Evolutionary conservation across 2,888 invertebrate species (phyloP).

Genomic region (Aleiodes leptofemur): DNA sequence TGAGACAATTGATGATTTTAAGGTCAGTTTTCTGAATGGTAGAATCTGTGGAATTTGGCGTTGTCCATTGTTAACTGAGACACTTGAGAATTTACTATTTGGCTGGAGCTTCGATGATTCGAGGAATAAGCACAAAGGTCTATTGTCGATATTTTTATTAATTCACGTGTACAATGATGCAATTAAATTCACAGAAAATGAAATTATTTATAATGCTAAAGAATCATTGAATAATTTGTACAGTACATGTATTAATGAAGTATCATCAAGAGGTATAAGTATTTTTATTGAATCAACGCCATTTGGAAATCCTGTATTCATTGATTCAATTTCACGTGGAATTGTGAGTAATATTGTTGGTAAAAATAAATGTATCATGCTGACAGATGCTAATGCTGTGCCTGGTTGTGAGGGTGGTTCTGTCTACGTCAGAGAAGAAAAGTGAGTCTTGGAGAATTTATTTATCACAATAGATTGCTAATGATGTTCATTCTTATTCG

Average conservation of each 20-base stretch:
- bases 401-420: slow-evolving; percentile 81
- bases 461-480: not conserved
- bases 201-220: slow-evolving; percentile 43
- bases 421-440: slow-evolving; percentile 72
- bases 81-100: slow-evolving; percentile 76
- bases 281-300: slow-evolving; percentile 72
- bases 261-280: slow-evolving; percentile 59
- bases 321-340: slow-evolving; percentile 79
- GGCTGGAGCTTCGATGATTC: slow-evolving; percentile 78
- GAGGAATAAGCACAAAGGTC: slow-evolving; percentile 74
- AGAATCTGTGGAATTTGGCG: slow-evolving; percentile 78
- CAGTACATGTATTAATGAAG: slow-evolving; percentile 3
- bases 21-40: slow-evolving; percentile 75
- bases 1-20: slow-evolving; percentile 15
- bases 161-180: slow-evolving; percentile 60
- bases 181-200: slow-evolving; percentile 8
- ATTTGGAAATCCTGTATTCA: slow-evolving; percentile 77
- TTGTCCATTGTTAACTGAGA: slow-evolving; percentile 76
- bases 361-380: slow-evolving; percentile 76
- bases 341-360: slow-evolving; percentile 79
- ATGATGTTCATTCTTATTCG: slow-evolving; percentile 30
- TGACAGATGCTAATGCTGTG: slow-evolving; percentile 79
- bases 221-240: slow-evolving; percentile 53
- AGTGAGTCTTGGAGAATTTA: slow-evolving; percentile 51
- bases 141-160: slow-evolving; percentile 77